Base-by-base conservation (phyloP, 2,113 vertebrate genomes). In the Gymnocephalus cernua region DNA sequence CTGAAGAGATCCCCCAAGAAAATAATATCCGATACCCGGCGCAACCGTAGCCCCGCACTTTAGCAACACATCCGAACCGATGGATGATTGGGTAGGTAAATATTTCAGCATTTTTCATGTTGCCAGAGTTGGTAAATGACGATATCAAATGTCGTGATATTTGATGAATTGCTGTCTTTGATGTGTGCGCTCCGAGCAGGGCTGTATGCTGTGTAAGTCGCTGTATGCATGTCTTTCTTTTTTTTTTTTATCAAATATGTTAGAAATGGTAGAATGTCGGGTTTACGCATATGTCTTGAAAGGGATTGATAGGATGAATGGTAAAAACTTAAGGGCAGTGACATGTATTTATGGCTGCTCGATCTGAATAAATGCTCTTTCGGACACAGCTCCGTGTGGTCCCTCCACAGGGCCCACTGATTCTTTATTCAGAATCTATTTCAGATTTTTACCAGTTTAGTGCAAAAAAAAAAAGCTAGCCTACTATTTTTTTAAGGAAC, bases 1-100 rank as follows among this genome's bases (percentile, higher is more conserved):
- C 97, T 99, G 98, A 99, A 99, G 97, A 97, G 98, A 98, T 99
- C 97, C 96, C 97, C 96, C 97, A 97, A 97, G 97, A 99, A 98
- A 98, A 97, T 97, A 97, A 97, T 98, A 96, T 95, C 93, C 94
- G 95, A 96, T 96, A 94, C 93, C 91, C 93, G 94, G 94, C 95
- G 93, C 96, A 95, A 95, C 95, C 95, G 95, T 96, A 95, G 78
- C 80, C 92, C 92, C 91, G 95, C 95, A 95, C 95, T 93, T 94
- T 93, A 93, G 94, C 93, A 67, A 92, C 94, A 95, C 93, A 92
- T 95, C 96, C 94, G 94, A 94, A 95, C 95, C 96, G 95, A 96
- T 95, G 95, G 95, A 94, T 93, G 93, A 94, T 93, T 88, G 92
- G 96, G 97, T 98, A 99, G 93, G 98, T 99, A 98, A 96, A 97